A percentile compares a stretch with the other conserved stretches of the same genome.
Evolutionary conservation across 2,113 vertebrate genomes (phyloP).

Genomic region (Microcebus jonahi): DNA sequence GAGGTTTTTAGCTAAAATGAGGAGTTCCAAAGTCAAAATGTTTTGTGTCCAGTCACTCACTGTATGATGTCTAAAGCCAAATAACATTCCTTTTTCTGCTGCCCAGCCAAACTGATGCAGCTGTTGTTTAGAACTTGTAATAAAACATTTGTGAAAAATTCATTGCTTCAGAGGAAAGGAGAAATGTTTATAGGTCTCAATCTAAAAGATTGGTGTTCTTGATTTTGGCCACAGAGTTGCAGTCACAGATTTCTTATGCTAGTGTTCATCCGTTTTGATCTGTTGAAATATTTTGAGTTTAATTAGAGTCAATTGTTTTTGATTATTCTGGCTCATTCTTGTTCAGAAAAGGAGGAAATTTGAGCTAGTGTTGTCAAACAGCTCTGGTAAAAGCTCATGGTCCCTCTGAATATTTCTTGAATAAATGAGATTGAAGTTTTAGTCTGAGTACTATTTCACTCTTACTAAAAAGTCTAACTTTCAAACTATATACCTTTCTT

Average conservation of each 20-base stretch:
- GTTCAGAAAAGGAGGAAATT: not conserved
- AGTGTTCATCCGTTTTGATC: not conserved
- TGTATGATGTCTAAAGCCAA: not conserved
- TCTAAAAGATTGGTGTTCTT: not conserved
- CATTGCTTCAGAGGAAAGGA: not conserved
- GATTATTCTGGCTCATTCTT: slow-evolving; percentile 4
- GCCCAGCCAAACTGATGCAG: not conserved
- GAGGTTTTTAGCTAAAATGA: not conserved
- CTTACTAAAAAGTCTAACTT: not conserved
- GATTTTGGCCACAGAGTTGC: not conserved
- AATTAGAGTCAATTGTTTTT: not conserved
- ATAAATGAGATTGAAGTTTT: not conserved
- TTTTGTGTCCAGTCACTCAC: not conserved
- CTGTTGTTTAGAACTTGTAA: not conserved
- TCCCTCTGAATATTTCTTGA: not conserved
- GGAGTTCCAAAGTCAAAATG: not conserved
- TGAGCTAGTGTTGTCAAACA: not conserved
- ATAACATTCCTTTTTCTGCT: not conserved
- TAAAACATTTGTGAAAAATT: not conserved
- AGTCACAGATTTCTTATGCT: not conserved
- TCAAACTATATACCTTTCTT: not conserved
- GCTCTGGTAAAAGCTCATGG: not conserved
- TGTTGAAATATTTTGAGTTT: not conserved
- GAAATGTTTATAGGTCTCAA: not conserved
- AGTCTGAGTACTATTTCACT: not conserved